Base-by-base conservation (phyloP, 2,888 invertebrate genomes). In the Heliconius aoede region DNA sequence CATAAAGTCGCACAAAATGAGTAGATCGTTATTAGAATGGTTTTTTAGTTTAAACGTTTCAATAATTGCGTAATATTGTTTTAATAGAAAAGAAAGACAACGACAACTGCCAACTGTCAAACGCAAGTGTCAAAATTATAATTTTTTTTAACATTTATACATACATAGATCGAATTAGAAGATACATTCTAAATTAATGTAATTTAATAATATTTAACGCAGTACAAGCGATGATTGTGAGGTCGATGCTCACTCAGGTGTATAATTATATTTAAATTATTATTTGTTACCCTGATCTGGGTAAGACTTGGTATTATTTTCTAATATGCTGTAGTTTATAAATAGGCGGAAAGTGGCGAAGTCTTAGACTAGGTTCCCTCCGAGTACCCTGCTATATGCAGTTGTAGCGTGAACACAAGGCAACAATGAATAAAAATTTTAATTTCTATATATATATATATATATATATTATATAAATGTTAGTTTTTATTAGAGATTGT, bases 1-100 rank as follows among this genome's bases (percentile, higher is more conserved):
- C 87, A 89, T 90, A 90, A 86, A 83, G 84, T 92, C 92, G 93
- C 94, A 94, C 94, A 93, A 94, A 93, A 82, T 84, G 84, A 84
- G 90, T 93, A 94, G 92, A 82, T 73, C 64, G 61, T 76, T 74
- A 65, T 69, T 65, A 60, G 4, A 61, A 26, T 65, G 28, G 0
- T 32, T 61, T 30, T 51, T 58, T 67, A 60, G 28, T 72, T 72
- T 36, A 30, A 32, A 15, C n/a, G 18, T 67, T 36, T 65, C n/a
- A 74, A 69, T 32, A 55, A 58, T 64, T 74, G 72, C 72, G 72
- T 69, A 55, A 46, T 28, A 36, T 28, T 36, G 55, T 69, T 65
- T 24, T 36, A 24, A 65, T 24, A 13, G 13, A 64, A 61, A 32
- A 55, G 55, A 72, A 78, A 69, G 21, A 73, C 65, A 62, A 76